Percentiles rank a stretch among this genome's conserved stretches.
Evolutionary conservation across 2,888 invertebrate genomes (phyloP).

Genomic region (Megamerina dolium): DNA sequence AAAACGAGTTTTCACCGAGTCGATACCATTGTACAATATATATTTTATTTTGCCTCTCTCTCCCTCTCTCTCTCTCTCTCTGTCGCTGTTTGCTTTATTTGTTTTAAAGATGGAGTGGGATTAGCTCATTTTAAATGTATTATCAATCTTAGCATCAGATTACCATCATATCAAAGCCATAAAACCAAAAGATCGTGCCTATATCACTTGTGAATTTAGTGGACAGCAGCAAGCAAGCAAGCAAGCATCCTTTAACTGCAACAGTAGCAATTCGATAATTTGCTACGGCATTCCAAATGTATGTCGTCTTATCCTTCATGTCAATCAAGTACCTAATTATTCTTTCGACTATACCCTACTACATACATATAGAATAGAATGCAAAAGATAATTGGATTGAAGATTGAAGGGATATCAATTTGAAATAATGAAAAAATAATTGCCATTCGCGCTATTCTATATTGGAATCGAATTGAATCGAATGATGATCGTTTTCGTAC

Average conservation of each 20-base stretch:
- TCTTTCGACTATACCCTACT: constrained; percentile 37
- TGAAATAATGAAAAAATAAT: constrained; percentile 38
- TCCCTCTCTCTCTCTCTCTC: constrained; percentile 5
- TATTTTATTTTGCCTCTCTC: constrained; percentile 3
- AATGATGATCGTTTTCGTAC: no score
- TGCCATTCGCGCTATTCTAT: constrained; percentile 13
- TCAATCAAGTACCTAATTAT: constrained; percentile 50
- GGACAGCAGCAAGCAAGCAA: constrained; percentile 14
- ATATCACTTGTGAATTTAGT: constrained; percentile 4
- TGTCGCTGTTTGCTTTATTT: no score
- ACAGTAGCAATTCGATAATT: constrained; percentile 47
- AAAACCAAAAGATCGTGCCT: not conserved
- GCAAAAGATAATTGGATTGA: constrained; percentile 48
- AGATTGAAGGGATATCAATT: constrained; percentile 40
- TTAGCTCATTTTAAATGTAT: no score
- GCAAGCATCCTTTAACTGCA: constrained; percentile 17
- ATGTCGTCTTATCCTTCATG: constrained; percentile 50
- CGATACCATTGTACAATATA: constrained; percentile 27
- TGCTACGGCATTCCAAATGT: constrained; percentile 50
- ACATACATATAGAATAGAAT: constrained; percentile 31
- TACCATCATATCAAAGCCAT: constrained; percentile 24
- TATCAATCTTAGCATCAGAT: constrained; percentile 41
- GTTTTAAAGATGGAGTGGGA: no score
- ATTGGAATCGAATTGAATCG: no score
- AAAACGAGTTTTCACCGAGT: constrained; percentile 29